Evolutionary conservation across 2,113 vertebrate genomes (phyloP).

Genomic region (Tautogolabrus adspersus): DNA sequence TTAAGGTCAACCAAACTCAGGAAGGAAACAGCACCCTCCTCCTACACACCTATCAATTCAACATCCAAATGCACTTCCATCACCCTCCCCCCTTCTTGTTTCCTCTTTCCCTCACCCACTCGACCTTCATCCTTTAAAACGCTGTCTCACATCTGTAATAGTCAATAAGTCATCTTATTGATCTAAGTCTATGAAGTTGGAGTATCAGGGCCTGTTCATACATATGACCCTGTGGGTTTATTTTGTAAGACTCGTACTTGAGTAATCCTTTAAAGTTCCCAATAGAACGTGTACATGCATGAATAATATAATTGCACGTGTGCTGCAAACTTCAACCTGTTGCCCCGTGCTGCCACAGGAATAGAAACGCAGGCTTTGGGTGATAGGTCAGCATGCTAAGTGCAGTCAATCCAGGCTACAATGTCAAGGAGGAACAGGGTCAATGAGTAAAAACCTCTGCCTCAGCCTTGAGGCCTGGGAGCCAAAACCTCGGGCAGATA

Average conservation of each 20-base stretch:
- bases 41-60: constrained; percentile 62
- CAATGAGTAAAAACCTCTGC: constrained; percentile 20
- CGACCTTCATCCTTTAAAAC: constrained; percentile 38
- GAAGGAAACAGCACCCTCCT: constrained; percentile 73
- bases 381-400: constrained; percentile 33
- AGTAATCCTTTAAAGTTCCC: constrained; percentile 5
- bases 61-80: constrained; percentile 65
- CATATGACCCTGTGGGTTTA: background rate
- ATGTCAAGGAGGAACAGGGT: constrained; percentile 28
- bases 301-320: constrained; percentile 30
- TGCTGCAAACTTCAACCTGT: constrained; percentile 29
- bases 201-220: background rate
- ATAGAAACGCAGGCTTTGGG: constrained; percentile 1
- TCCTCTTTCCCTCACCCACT: constrained; percentile 19
- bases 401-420: constrained; percentile 6
- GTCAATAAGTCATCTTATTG: constrained; percentile 46
- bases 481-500: constrained; percentile 43
- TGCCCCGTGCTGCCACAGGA: constrained; percentile 13
- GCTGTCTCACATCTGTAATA: constrained; percentile 38
- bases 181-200: constrained; percentile 18
- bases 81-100: constrained; percentile 5
- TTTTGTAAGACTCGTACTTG: constrained; percentile 27
- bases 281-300: constrained; percentile 17
- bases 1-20: constrained; percentile 73
- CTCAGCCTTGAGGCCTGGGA: constrained; percentile 27